A percentile compares a stretch with the other conserved stretches of the same genome.
Conservation (phyloP, 2,797 vertebrate species). For the Todus mexicanus region DNA sequence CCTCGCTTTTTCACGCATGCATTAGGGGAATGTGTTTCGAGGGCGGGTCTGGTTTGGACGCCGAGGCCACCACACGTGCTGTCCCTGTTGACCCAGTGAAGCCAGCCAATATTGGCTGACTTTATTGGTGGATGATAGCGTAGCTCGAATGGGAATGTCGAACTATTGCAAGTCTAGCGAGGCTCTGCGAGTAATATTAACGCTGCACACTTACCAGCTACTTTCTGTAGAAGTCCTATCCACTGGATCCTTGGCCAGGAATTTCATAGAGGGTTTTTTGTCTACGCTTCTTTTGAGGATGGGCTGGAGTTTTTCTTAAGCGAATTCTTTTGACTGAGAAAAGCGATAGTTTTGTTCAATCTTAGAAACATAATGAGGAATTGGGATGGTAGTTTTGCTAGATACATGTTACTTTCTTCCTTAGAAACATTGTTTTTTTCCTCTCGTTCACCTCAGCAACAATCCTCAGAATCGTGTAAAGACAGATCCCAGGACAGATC, state of each 20-base stretch:
- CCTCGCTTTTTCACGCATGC: not conserved
- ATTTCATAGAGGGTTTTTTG: not conserved
- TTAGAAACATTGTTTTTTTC: not conserved
- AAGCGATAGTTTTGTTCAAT: not conserved
- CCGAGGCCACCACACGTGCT: not conserved
- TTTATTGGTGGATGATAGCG: not conserved
- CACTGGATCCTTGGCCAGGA: not conserved
- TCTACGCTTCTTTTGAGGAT: not conserved
- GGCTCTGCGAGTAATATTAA: not conserved
- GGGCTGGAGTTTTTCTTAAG: not conserved
- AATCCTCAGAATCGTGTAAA: not conserved
- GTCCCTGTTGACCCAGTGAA: not conserved
- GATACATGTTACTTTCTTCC: not conserved
- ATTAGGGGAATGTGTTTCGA: not conserved
- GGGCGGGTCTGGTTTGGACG: not conserved
- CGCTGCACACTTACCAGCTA: accelerated
- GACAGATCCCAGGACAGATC: not conserved
- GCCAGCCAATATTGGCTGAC: not conserved
- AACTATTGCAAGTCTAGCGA: not conserved
- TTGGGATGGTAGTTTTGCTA: not conserved
- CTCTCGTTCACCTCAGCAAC: not conserved
- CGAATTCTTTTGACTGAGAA: not conserved
- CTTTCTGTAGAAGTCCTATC: not conserved
- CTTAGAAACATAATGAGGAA: not conserved
- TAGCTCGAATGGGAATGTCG: not conserved